Conservation (phyloP, 1,140 invertebrate genomes). For the Frieseomelitta varia region DNA sequence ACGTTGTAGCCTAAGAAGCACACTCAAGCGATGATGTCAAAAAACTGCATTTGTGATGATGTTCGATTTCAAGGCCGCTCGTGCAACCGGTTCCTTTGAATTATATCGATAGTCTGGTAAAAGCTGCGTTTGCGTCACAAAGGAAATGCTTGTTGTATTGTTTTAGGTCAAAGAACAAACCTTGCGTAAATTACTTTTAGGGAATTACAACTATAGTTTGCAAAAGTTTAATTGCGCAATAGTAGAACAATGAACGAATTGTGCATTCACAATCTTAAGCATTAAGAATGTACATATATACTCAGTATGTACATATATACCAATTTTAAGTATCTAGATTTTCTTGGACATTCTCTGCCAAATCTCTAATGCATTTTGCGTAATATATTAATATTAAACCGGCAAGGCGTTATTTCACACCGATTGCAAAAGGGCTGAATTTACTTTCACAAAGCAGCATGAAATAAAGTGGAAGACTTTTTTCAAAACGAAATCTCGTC, state of each 20-base stretch:
- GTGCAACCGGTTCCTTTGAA: slow-evolving; percentile 52
- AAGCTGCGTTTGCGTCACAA: slow-evolving; percentile 2
- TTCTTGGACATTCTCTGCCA: neutral
- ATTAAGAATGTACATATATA: neutral
- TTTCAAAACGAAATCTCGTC: neutral
- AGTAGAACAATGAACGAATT: neutral
- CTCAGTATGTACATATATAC: neutral
- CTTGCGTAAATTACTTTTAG: neutral
- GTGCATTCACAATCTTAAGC: neutral
- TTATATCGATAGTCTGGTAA: slow-evolving; percentile 20
- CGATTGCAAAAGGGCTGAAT: neutral
- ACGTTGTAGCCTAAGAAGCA: neutral
- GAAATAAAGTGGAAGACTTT: neutral
- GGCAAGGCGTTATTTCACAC: neutral
- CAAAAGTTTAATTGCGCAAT: neutral
- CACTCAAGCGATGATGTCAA: neutral
- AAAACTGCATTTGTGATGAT: slow-evolving; percentile 46
- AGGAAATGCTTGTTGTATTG: neutral
- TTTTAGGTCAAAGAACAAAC: neutral
- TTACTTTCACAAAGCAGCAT: slow-evolving; percentile 11
- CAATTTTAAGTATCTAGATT: neutral
- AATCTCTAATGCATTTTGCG: neutral
- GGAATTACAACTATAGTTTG: neutral
- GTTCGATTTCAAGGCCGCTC: slow-evolving; percentile 49
- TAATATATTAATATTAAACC: neutral